These are phyloP conservation scores for Eurypyga helias DNA, from an alignment of 2,113 vertebrate genomes.

Conservation along the genomic window DNA sequence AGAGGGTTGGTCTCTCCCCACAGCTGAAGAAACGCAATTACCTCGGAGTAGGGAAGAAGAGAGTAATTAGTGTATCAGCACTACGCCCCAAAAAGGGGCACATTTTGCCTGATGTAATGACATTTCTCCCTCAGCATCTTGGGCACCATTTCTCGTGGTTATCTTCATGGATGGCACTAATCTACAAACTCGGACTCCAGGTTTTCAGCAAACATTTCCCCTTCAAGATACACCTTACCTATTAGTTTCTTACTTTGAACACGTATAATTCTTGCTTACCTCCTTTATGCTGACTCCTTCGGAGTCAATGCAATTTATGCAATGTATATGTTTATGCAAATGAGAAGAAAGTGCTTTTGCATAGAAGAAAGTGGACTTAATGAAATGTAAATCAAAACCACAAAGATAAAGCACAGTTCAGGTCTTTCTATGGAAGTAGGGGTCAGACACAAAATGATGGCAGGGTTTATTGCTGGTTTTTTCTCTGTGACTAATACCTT, in stretches of 20 bases:
- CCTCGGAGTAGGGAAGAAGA: neutral
- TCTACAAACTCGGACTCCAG: neutral
- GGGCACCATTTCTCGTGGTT: neutral
- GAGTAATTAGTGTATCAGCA: neutral
- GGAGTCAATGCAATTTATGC: neutral
- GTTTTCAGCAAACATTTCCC: neutral
- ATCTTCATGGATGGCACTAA: neutral
- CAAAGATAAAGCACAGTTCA: neutral
- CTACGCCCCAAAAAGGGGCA: neutral
- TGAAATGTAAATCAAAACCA: slow-evolving; percentile 14
- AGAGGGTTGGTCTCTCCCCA: neutral
- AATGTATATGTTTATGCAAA: neutral
- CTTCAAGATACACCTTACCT: neutral
- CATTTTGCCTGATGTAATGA: neutral
- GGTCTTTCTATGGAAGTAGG: neutral
- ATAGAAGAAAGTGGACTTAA: neutral
- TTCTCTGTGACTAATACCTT: neutral
- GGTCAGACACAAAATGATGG: neutral
- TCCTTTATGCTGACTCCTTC: neutral
- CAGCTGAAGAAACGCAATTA: neutral
- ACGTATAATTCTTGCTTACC: neutral
- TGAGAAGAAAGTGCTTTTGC: neutral
- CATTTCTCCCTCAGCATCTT: neutral
- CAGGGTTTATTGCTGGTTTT: neutral
- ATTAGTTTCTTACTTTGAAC: neutral